phyloP scores from a whole-genome alignment of 2,888 invertebrate genomes.

The Hydrotaea cyrtoneurina region DNA sequence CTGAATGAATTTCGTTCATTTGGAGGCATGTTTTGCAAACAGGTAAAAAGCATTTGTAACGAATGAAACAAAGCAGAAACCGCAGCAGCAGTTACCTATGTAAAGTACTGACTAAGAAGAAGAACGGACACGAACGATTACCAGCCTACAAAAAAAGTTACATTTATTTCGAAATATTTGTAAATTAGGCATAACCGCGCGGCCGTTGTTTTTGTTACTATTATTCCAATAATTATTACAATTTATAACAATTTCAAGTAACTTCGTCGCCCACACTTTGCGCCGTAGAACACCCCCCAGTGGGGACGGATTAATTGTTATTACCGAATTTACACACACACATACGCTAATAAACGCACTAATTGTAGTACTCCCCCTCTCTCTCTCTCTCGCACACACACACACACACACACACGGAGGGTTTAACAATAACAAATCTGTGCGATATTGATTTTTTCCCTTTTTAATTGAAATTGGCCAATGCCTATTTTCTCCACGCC shows the following conservation, averaged over 20 bases:
- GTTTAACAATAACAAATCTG: constrained; percentile 34
- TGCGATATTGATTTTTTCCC: constrained; percentile 56
- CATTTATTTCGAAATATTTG: neutral
- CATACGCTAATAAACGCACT: neutral
- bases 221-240: neutral
- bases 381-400: neutral
- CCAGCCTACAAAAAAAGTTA: neutral
- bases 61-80: too few relatives aligned
- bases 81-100: neutral
- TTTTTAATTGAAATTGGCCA: neutral
- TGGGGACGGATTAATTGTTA: constrained; percentile 10
- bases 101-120: neutral
- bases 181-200: neutral
- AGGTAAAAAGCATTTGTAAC: neutral
- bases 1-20: neutral
- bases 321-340: neutral
- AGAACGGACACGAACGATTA: neutral
- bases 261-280: neutral
- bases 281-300: neutral
- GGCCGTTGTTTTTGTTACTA: neutral
- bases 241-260: neutral
- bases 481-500: neutral
- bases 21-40: neutral
- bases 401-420: constrained; percentile 15
- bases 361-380: neutral